Base-by-base conservation (phyloP, 2,113 vertebrate species). In the Recurvirostra avosetta region DNA sequence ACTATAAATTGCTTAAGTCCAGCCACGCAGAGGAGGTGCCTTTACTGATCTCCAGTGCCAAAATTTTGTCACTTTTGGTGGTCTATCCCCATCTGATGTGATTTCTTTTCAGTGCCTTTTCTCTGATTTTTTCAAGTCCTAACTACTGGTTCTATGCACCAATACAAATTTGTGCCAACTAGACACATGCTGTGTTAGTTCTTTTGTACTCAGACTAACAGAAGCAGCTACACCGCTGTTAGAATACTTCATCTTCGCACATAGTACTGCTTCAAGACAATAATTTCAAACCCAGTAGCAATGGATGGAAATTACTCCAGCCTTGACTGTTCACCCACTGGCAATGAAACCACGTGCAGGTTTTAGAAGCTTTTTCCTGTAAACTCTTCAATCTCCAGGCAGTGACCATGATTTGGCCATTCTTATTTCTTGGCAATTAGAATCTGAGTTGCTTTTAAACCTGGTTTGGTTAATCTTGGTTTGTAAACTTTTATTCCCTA, bases 101-200 rank as follows among this genome's bases (percentile, higher is more conserved):
- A 14, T 50, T 5, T 32, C 62, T 73, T 45, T 65, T 83, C 11
- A 2, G 11, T 47, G 22, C 12, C 32, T 36, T 26, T 77, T 79
- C 59, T 47, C 43, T 30, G 53, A 76, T 86, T 92, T 92, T 93
- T 94, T 96, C 47, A 91, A 56, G 87, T 94, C 80, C 30, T 15
- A 40, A 8, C 62, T 84, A 88, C 55, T 61, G 26, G 53, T 25
- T 96, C 63, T 63, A 77, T 58, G 16, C 41, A 43, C 20, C 12
- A 50, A 25, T 25, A 50, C 49, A 50, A 25, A 92, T 74, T 92
- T 40, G 67, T 43, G 78, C 6, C 53, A 52, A 50, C 45, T 66
- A 93, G 32, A 91, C 77, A 56, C 36, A 71, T 67, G 40, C 16
- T 47, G 19, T n/a, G 49, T 78, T 88, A 68, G 85, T 47, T 82